Base-by-base conservation (phyloP, 2,888 invertebrate genomes). In the Asteroscopus sphinx region DNA sequence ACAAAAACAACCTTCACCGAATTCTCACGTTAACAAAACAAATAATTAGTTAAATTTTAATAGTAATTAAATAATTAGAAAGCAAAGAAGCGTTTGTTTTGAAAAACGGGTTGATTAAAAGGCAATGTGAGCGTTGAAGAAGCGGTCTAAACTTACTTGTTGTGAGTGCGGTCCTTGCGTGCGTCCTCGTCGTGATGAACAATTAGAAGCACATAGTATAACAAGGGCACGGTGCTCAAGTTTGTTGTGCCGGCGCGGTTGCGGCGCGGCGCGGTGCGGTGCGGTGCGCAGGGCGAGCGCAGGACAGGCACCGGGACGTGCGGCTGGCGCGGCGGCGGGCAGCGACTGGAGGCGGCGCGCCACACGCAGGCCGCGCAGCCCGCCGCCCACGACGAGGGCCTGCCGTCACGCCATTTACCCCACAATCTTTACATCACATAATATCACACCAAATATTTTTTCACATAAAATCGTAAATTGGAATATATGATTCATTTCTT, bases 351-450 rank as follows among this genome's bases (percentile, higher is more conserved):
- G 80, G 75, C 80, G 81, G 80, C 87, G 89, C 89, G 84, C 83
- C 84, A 87, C 77, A 82, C 74, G 73, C 73, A 71, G 77, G 72
- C 77, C 82, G 82, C 84, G 83, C 84, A 80, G 79, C 80, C 84
- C 82, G 77, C 85, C 89, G 88, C 88, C 89, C 89, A 88, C 87
- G 83, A 76, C 77, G 77, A 76, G 77, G 63, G 80, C 79, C 76
- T 80, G 82, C 86, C 86, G 85, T 88, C 89, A 88, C 87, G 83
- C 84, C 87, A 88, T 86, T 89, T 87, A 89, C 88, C 89, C 88
- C 82, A 86, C 88, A 87, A 88, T 89, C 87, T 88, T 89, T 87
- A 87, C 81, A 86, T 81, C 80, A 82, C 83, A 85, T 82, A 85
- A 86, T 86, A 86, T 87, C 85, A 83, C 85, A 83, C 83, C 79